Conservation (phyloP, 2,113 vertebrate genomes). For the Hemiprocne comata region DNA sequence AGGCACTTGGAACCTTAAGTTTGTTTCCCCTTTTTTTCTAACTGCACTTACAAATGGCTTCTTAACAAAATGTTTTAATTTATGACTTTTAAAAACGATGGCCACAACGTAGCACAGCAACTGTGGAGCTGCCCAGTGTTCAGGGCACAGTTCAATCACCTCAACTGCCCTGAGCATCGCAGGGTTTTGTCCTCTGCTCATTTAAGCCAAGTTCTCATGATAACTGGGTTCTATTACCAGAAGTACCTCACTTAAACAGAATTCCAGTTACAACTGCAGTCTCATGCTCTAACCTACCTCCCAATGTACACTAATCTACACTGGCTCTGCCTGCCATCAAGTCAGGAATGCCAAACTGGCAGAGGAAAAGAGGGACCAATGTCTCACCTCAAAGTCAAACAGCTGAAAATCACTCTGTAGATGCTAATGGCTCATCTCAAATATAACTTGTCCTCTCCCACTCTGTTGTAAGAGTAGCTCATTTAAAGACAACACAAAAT, state of each 20-base stretch:
- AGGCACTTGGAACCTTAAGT: neutral
- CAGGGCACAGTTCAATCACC: neutral
- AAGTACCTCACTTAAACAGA: neutral
- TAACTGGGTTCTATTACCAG: neutral
- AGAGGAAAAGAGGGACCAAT: neutral
- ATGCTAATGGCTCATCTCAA: neutral
- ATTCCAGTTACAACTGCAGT: neutral
- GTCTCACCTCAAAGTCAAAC: neutral
- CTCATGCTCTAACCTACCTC: too few species aligned
- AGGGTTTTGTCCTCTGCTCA: neutral
- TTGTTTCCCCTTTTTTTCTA: neutral
- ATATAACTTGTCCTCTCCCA: neutral
- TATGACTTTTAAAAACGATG: neutral
- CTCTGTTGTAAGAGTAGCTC: neutral
- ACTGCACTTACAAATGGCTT: neutral
- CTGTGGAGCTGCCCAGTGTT: neutral
- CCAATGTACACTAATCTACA: neutral
- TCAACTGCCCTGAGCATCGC: neutral
- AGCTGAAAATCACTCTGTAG: neutral
- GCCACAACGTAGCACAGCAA: neutral
- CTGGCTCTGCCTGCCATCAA: neutral
- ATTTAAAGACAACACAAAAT: neutral
- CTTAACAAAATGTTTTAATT: neutral
- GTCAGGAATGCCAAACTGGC: neutral
- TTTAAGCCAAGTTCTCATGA: neutral